Conservation (phyloP, 2,888 invertebrate species). For the Protodeltote pygarga region DNA sequence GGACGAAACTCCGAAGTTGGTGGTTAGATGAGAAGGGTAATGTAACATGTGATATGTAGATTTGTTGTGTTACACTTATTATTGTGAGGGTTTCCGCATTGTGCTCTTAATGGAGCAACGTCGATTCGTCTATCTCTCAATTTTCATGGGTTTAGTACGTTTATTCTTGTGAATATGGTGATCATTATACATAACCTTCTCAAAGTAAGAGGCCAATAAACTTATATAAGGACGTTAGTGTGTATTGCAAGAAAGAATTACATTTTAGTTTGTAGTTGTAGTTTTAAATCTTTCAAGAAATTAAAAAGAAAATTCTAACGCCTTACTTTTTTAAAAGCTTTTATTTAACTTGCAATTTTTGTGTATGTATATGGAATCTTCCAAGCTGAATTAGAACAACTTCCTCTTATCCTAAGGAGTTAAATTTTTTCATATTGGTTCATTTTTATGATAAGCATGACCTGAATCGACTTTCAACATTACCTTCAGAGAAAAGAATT, state of each 20-base stretch:
- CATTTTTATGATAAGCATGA: too few species aligned
- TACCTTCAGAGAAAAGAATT: too few species aligned
- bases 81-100: constrained; percentile 60
- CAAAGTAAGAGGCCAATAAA: constrained; percentile 1
- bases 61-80: constrained; percentile 68
- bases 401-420: too few species aligned
- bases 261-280: too few species aligned
- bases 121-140: constrained; percentile 60
- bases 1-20: constrained; percentile 39
- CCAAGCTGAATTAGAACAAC: too few species aligned
- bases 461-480: too few species aligned
- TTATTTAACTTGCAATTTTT: too few species aligned
- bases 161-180: constrained; percentile 30
- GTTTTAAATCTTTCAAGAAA: too few species aligned
- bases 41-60: constrained; percentile 78
- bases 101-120: constrained; percentile 60
- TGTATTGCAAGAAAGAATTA: not conserved
- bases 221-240: not conserved
- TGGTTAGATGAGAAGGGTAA: constrained; percentile 61
- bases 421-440: too few species aligned
- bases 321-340: too few species aligned
- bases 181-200: constrained; percentile 21
- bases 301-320: too few species aligned
- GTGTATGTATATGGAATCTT: too few species aligned
- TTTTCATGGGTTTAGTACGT: constrained; percentile 47